Conservation (phyloP, 2,888 invertebrate species). For the Allacma fusca region DNA sequence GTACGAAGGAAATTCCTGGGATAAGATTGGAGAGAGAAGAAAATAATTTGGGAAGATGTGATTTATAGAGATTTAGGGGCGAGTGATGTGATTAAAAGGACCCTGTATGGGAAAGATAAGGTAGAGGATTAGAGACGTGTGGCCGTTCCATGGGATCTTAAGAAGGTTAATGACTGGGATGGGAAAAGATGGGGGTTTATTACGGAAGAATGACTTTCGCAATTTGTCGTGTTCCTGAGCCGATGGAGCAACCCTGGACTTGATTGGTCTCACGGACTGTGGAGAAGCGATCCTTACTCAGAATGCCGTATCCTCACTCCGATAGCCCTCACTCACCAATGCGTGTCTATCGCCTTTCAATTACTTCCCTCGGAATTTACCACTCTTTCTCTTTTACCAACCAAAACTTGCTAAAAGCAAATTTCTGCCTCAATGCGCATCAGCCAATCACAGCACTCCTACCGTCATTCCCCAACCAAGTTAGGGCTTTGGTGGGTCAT, state of each 20-base stretch:
- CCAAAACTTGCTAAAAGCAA: slow-evolving; percentile 27
- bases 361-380: slow-evolving; percentile 48
- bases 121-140: not conserved
- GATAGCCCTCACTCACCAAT: not conserved
- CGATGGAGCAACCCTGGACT: no score
- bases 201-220: slow-evolving; percentile 9
- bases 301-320: no score
- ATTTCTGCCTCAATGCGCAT: not conserved
- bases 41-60: no score
- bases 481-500: no score
- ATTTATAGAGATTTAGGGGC: no score
- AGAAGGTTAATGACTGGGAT: slow-evolving; percentile 12
- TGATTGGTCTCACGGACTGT: no score
- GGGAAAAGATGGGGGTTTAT: slow-evolving; percentile 6
- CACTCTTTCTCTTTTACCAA: slow-evolving; percentile 44
- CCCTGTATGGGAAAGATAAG: not conserved
- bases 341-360: slow-evolving; percentile 42
- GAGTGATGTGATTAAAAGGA: no score
- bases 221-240: not conserved
- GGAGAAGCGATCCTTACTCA: no score
- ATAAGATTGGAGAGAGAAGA: no score
- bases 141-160: not conserved
- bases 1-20: no score
- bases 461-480: no score
- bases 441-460: no score